These are phyloP conservation scores for Clunio marinus DNA, from an alignment of 2,888 invertebrate genomes.

Conservation along the genomic window DNA sequence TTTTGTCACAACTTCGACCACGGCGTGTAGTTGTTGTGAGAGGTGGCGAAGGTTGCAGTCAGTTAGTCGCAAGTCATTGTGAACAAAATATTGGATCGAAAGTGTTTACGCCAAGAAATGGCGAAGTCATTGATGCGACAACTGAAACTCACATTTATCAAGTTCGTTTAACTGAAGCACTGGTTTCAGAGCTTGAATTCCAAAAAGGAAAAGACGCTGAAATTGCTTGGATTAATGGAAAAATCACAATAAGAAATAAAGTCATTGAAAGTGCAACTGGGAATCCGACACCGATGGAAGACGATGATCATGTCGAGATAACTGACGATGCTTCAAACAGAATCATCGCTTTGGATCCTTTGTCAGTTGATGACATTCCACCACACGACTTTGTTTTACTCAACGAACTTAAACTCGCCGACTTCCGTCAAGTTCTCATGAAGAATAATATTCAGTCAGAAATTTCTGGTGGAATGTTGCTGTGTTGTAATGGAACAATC, in stretches of 20 bases:
- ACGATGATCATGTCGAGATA: conserved; percentile 45
- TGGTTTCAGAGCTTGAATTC: conserved; percentile 83
- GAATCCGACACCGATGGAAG: conserved; percentile 47
- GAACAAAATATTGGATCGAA: conserved; percentile 63
- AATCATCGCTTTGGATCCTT: conserved; percentile 66
- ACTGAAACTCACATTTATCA: conserved; percentile 98
- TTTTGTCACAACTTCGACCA: conserved; percentile 76
- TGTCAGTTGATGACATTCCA: conserved; percentile 55
- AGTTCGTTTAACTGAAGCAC: conserved; percentile 85
- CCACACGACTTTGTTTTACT: conserved; percentile 83
- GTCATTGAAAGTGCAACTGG: conserved; percentile 55
- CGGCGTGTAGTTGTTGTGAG: conserved; percentile 74
- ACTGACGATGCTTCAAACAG: conserved; percentile 55
- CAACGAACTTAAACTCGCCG: conserved; percentile 87
- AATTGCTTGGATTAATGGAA: conserved; percentile 92
- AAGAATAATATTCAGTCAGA: conserved; percentile 77
- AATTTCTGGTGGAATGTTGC: conserved; percentile 85
- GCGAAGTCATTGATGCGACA: conserved; percentile 88
- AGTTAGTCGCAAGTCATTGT: conserved; percentile 65
- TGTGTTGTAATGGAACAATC: conserved; percentile 87
- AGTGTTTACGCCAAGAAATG: conserved; percentile 77
- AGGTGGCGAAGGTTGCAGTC: conserved; percentile 66
- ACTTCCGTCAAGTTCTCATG: conserved; percentile 76
- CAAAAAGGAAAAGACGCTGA: conserved; percentile 83
- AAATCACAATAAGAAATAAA: conserved; percentile 61